Base-by-base conservation (phyloP, 2,888 invertebrate species). In the Malachius bipustulatus region DNA sequence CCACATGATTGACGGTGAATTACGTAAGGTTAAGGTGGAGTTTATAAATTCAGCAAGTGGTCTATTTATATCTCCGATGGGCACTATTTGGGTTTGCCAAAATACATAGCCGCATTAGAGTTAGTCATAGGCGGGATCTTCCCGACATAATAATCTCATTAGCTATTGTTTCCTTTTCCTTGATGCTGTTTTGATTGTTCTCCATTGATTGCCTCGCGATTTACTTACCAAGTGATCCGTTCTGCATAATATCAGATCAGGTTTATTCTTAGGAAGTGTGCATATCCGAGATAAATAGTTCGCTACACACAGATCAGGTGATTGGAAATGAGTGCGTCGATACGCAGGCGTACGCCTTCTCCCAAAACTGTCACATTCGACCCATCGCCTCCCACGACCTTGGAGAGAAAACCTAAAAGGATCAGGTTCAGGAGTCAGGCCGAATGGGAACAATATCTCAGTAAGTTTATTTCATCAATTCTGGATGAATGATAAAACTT, bases 311-410 rank as follows among this genome's bases (percentile, higher is more conserved):
- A n/a, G n/a, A n/a, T n/a, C n/a, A n/a, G n/a, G n/a, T n/a, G n/a
- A n/a, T 34, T 34, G 32, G 44, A 42, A 61, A 71, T 71, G 71
- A 67, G 70, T 49, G 51, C 50, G 52, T 32, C 35, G 51, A 70
- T 72, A 66, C 72, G 73, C 67, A 69, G 67, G 66, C 73, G 74
- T 60, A 73, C 73, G 36, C 71, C 73, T 55, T 73, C 73, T 59
- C 74, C 73, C 43, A 74, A 75, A 59, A 68, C 73, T 26, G 74
- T 75, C 47, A 73, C 73, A 51, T 75, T 75, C 59, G 73, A 73
- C 57, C 72, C 73, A 43, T 68, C 71, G 44, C 67, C 72, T 41
- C 70, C 73, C 48, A 62, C 71, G 44, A 70, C 71, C 46, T 40
- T 55, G 47, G 71, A 70, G 55, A 67, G 64, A 56, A 65, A 58